These are phyloP conservation scores for Otolemur crassicaudatus DNA, from an alignment of 2,797 vertebrate genomes.

Conservation along the genomic window DNA sequence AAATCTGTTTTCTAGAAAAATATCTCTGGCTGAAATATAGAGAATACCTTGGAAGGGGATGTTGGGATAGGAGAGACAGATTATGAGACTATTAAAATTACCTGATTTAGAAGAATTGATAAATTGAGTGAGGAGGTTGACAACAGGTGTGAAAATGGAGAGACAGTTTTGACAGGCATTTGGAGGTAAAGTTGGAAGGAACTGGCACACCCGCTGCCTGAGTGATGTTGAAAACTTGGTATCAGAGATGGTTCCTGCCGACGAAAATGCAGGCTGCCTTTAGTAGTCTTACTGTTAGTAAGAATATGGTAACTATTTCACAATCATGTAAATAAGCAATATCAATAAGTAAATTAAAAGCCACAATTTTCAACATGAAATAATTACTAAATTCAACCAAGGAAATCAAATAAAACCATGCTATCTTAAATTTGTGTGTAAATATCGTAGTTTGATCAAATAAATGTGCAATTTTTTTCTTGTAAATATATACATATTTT, in stretches of 20 bases:
- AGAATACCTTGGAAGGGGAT: not conserved
- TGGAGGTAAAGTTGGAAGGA: not conserved
- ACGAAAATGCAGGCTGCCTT: constrained; percentile 23
- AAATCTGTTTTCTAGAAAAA: constrained; percentile 49
- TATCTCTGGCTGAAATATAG: not conserved
- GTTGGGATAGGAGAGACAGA: not conserved
- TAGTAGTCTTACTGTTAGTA: not conserved
- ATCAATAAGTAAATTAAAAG: constrained; percentile 25
- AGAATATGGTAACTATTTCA: constrained; percentile 21
- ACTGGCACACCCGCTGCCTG: not conserved
- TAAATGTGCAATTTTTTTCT: not conserved
- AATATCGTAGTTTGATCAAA: not conserved
- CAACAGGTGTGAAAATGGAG: not conserved
- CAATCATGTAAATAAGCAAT: not conserved
- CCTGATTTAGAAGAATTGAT: not conserved
- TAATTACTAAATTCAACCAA: not conserved
- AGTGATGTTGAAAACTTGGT: constrained; percentile 4
- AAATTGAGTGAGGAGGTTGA: not conserved
- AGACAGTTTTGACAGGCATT: constrained; percentile 22
- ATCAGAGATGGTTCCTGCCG: not conserved
- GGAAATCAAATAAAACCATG: constrained; percentile 9
- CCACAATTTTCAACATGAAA: not conserved
- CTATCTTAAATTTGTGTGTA: constrained; percentile 20
- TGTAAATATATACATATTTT: not conserved
- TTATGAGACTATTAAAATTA: not conserved